Evolutionary conservation across 2,888 invertebrate species (phyloP).

Genomic region (Hedya salicella): DNA sequence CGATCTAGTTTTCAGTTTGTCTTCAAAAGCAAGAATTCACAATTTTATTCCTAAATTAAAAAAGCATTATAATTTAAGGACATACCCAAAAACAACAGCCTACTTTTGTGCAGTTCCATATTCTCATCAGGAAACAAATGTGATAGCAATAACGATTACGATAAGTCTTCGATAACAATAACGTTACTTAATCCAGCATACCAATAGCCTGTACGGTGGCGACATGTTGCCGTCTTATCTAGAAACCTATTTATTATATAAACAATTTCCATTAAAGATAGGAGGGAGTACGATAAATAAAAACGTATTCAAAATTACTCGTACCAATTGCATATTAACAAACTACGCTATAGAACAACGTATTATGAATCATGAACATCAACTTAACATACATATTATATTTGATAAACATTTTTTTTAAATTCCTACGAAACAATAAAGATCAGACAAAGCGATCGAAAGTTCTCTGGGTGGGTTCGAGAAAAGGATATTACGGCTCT

Average conservation of each 20-base stretch:
- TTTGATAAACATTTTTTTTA: too few species aligned
- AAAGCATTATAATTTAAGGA: too few species aligned
- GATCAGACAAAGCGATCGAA: too few species aligned
- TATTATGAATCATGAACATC: background rate
- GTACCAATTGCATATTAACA: background rate
- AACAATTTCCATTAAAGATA: conserved; percentile 20
- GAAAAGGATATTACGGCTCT: too few species aligned
- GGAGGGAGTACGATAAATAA: conserved; percentile 20
- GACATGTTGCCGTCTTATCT: conserved; percentile 73
- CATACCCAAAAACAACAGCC: too few species aligned
- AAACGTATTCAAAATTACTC: background rate
- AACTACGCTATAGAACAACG: background rate
- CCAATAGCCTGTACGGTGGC: conserved; percentile 64
- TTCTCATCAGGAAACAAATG: too few species aligned
- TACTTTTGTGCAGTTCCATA: too few species aligned
- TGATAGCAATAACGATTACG: conserved; percentile 41
- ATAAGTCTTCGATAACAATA: conserved; percentile 13
- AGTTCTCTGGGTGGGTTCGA: too few species aligned
- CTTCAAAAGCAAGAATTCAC: too few species aligned
- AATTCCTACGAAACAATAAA: too few species aligned
- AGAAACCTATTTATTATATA: conserved; percentile 51
- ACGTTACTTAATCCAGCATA: conserved; percentile 52
- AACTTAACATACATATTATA: background rate
- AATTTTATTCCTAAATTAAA: too few species aligned
- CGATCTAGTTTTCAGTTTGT: too few species aligned